Evolutionary conservation across 2,797 vertebrate genomes (phyloP).

Genomic region (Eleutherodactylus coqui): DNA sequence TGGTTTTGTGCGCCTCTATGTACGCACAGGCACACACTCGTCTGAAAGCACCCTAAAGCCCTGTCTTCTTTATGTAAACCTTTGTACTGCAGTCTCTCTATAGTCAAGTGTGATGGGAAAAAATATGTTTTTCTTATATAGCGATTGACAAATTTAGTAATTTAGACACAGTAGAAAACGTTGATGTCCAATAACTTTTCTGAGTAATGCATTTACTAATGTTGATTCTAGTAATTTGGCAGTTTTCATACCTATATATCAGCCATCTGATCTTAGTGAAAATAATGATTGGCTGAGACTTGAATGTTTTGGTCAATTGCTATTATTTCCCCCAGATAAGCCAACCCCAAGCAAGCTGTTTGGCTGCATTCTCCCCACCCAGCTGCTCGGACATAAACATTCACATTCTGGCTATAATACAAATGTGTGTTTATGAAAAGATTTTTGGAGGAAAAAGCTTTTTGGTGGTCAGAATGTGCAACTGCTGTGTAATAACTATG

Average conservation of each 20-base stretch:
- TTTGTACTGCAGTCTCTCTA: too few relatives aligned
- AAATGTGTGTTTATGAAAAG: conserved; percentile 1
- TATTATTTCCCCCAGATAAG: background rate
- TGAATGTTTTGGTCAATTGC: background rate
- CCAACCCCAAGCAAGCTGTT: background rate
- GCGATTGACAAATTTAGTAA: background rate
- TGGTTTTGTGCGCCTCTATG: too few relatives aligned
- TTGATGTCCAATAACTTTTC: background rate
- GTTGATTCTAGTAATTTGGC: background rate
- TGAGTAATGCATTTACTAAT: background rate
- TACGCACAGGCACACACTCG: too few relatives aligned
- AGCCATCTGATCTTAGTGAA: background rate
- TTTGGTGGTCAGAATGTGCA: background rate
- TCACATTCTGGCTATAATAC: background rate
- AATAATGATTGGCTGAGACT: background rate
- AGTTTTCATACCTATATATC: background rate
- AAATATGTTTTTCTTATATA: too few relatives aligned
- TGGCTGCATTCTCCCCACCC: background rate
- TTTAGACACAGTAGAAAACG: background rate
- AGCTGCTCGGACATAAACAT: background rate
- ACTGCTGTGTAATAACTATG: background rate
- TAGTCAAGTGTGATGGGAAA: too few relatives aligned
- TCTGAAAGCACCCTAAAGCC: too few relatives aligned
- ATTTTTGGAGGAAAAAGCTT: background rate
- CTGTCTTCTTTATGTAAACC: too few relatives aligned